Evolutionary conservation across 2,797 vertebrate species (phyloP).

Genomic region (Typhlichthys subterraneus): DNA sequence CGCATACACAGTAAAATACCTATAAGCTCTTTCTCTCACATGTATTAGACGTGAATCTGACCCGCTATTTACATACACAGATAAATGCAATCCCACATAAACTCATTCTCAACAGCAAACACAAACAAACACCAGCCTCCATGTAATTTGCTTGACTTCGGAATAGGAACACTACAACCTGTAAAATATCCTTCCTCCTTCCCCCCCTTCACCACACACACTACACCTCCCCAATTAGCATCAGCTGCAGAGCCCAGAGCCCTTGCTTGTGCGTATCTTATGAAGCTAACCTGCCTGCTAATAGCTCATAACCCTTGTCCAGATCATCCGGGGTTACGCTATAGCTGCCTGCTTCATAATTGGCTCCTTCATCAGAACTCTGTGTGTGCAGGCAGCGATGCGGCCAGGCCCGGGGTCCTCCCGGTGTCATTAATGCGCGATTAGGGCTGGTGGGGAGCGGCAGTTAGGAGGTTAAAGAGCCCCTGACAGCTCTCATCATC

Average conservation of each 20-base stretch:
- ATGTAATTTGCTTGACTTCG: too few relatives aligned
- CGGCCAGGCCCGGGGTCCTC: slow-evolving; percentile 93
- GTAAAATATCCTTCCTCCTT: background rate
- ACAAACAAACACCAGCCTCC: too few relatives aligned
- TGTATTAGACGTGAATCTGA: background rate
- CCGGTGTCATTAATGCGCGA: slow-evolving; percentile 99
- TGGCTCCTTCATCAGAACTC: slow-evolving; percentile 93
- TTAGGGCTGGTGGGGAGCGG: slow-evolving; percentile 99
- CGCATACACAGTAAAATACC: background rate
- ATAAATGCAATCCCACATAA: too few relatives aligned
- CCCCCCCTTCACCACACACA: background rate
- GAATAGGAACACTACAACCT: background rate
- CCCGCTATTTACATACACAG: background rate
- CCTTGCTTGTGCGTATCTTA: slow-evolving; percentile 64
- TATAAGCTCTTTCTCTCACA: slow-evolving; percentile 14
- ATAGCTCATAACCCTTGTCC: slow-evolving; percentile 69
- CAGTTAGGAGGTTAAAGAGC: slow-evolving; percentile 99
- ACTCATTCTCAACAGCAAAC: too few relatives aligned
- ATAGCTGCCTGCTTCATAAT: slow-evolving; percentile 68
- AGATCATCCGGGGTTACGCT: slow-evolving; percentile 70
- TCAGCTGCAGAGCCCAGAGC: slow-evolving; percentile 41
- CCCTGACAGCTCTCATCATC: slow-evolving; percentile 99
- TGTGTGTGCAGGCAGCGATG: slow-evolving; percentile 91
- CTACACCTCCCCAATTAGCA: slow-evolving; percentile 51
- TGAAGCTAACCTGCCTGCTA: slow-evolving; percentile 65